phyloP scores from a whole-genome alignment of 2,797 vertebrate species.

The Tragopan temminckii region DNA sequence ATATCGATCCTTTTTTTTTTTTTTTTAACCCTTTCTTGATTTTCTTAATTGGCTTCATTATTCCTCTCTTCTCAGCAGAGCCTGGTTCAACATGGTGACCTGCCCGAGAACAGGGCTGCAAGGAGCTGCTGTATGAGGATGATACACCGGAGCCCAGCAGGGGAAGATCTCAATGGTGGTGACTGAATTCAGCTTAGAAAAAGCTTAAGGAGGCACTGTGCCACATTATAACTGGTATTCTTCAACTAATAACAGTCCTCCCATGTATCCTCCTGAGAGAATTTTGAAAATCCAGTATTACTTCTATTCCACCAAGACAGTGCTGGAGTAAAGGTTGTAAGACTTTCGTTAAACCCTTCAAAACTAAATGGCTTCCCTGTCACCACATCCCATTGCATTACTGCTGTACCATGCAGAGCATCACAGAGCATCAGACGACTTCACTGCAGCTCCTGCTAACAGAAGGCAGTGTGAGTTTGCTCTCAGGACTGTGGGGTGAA shows the following conservation, averaged over 20 bases:
- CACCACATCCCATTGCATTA: fast-evolving
- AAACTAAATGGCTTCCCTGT: not conserved
- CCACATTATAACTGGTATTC: not conserved
- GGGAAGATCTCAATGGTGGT: not conserved
- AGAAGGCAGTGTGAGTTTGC: not conserved
- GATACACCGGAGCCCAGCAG: not conserved
- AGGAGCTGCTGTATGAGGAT: not conserved
- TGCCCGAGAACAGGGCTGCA: not conserved
- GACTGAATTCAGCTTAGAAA: not conserved
- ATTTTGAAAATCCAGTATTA: not conserved
- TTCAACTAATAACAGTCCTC: not conserved
- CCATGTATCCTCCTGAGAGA: not conserved
- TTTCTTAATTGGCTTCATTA: not conserved
- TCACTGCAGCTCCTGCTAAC: not conserved
- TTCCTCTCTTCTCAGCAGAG: not conserved
- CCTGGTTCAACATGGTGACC: not conserved
- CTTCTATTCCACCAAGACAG: not conserved
- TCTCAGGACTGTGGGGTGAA: not conserved
- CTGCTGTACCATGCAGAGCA: not conserved
- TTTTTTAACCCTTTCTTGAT: fast-evolving
- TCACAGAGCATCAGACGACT: fast-evolving
- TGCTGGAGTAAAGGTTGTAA: not conserved
- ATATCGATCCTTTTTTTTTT: not conserved
- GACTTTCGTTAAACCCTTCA: not conserved
- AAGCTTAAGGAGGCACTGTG: not conserved